Conservation (phyloP, 2,797 vertebrate species). For the Catharus ustulatus region DNA sequence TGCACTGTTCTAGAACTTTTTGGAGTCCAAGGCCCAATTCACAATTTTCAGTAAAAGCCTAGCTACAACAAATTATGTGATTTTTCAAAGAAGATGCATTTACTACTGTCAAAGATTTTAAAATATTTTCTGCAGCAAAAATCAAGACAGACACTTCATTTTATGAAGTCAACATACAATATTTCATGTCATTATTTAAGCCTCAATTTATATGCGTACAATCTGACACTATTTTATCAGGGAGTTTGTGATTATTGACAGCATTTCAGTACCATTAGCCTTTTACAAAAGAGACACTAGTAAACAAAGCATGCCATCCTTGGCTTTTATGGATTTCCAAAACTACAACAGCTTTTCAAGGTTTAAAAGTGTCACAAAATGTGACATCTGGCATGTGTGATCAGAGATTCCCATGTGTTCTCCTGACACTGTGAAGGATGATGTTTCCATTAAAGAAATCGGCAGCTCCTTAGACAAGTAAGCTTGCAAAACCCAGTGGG, state of each 20-base stretch:
- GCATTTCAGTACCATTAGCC: not conserved
- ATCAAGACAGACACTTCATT: not conserved
- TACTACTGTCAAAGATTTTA: not conserved
- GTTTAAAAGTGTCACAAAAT: constrained; percentile 18
- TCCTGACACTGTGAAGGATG: not conserved
- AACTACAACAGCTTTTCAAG: not conserved
- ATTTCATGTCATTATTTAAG: not conserved
- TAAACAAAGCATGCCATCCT: not conserved
- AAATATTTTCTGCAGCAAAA: constrained; percentile 6
- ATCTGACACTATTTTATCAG: not conserved
- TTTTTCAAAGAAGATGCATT: not conserved
- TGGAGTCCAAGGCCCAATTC: not conserved
- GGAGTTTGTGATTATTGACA: not conserved
- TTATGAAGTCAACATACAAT: not conserved
- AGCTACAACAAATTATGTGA: not conserved
- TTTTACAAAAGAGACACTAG: not conserved
- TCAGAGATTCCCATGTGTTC: not conserved
- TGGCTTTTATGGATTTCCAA: not conserved
- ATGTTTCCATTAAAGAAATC: constrained; percentile 10
- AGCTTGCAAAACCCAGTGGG: not conserved
- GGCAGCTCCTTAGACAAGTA: not conserved
- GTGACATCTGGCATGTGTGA: not conserved
- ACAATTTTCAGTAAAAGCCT: not conserved
- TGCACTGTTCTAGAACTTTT: not conserved
- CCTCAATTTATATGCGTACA: not conserved